Evolutionary conservation across 2,113 vertebrate species (phyloP).

Genomic region (Neogale vison): DNA sequence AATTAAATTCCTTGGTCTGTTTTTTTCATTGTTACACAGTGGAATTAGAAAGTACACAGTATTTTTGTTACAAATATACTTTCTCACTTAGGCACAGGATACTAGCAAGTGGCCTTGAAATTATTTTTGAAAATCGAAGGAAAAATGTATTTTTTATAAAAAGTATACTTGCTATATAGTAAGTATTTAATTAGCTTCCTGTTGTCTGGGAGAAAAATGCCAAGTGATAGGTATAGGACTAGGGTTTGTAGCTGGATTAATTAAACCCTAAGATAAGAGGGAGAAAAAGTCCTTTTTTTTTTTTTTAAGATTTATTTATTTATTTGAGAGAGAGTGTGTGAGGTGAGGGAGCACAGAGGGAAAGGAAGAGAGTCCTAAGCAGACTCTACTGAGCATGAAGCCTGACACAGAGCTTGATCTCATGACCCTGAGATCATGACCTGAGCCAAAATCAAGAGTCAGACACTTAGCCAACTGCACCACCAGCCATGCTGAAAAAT

Average conservation of each 20-base stretch:
- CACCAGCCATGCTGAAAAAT: background rate
- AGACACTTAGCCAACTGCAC: background rate
- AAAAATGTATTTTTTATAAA: conserved; percentile 31
- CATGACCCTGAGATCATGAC: background rate
- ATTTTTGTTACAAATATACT: conserved; percentile 33
- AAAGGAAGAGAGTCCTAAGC: background rate
- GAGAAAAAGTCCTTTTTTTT: background rate
- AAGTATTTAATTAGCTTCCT: conserved; percentile 49
- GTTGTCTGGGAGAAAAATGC: conserved; percentile 38
- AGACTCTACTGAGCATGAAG: background rate
- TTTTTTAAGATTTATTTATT: background rate
- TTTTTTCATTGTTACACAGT: background rate
- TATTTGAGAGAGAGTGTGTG: background rate
- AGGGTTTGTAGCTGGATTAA: background rate
- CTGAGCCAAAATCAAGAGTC: background rate
- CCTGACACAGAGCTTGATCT: background rate
- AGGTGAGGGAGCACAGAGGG: background rate
- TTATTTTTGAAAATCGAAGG: conserved; percentile 31
- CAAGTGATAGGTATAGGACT: background rate
- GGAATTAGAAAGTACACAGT: background rate
- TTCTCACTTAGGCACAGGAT: conserved; percentile 30
- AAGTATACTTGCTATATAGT: background rate
- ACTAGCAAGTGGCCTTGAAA: conserved; percentile 16
- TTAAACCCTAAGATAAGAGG: background rate
- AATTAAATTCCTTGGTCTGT: background rate